phyloP scores from a whole-genome alignment of 2,888 invertebrate species.

The Dicycla oo region DNA sequence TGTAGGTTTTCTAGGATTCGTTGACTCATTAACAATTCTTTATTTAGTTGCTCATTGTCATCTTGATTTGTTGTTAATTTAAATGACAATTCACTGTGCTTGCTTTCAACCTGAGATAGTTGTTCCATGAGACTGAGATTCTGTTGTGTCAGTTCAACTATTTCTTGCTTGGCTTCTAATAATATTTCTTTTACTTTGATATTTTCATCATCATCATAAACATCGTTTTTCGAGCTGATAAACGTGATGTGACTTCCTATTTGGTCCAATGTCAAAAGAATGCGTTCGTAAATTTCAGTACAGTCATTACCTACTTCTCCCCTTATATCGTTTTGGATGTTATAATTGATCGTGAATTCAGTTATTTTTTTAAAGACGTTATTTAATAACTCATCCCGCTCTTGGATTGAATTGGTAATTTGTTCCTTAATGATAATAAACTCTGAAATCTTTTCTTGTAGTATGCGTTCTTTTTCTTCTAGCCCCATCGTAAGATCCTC shows the following conservation, averaged over 20 bases:
- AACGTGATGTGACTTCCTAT: constrained; percentile 67
- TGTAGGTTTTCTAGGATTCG: constrained; percentile 72
- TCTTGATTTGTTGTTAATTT: constrained; percentile 68
- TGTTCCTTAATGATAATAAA: constrained; percentile 53
- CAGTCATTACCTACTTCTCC: constrained; percentile 51
- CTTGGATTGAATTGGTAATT: constrained; percentile 51
- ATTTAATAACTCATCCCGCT: constrained; percentile 66
- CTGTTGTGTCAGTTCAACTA: constrained; percentile 68
- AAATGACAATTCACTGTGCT: constrained; percentile 61
- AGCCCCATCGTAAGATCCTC: constrained; percentile 48
- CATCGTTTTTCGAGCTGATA: constrained; percentile 60
- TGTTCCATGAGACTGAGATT: constrained; percentile 69
- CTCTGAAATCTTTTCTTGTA: constrained; percentile 65
- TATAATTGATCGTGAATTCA: constrained; percentile 64
- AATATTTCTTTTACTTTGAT: constrained; percentile 63
- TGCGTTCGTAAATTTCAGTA: constrained; percentile 65
- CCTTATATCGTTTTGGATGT: constrained; percentile 63
- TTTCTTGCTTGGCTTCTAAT: constrained; percentile 69
- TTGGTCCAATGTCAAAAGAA: constrained; percentile 73
- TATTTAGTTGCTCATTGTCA: constrained; percentile 67
- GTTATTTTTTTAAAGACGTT: constrained; percentile 68
- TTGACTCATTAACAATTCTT: constrained; percentile 70
- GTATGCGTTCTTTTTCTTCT: constrained; percentile 53
- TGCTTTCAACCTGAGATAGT: constrained; percentile 65
- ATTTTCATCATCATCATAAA: constrained; percentile 50